Conservation (phyloP, 2,888 invertebrate genomes). For the Heliconius hortense region DNA sequence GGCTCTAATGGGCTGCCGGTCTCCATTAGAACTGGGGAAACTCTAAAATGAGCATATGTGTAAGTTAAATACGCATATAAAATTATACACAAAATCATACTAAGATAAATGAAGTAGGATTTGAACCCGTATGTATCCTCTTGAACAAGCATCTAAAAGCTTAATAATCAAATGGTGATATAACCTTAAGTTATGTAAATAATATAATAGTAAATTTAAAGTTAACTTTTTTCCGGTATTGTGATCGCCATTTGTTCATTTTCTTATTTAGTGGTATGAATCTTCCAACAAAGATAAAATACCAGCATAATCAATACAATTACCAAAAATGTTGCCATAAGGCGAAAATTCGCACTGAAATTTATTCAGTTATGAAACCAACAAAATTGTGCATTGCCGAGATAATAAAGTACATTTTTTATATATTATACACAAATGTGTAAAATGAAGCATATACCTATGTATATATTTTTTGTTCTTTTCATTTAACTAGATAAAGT, state of each 20-base stretch:
- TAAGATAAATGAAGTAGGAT: background rate
- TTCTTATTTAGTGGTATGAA: background rate
- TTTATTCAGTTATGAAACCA: background rate
- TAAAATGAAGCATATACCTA: too few species aligned
- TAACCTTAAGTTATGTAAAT: background rate
- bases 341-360: too few species aligned
- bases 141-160: too few species aligned
- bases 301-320: background rate
- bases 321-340: slow-evolving; percentile 5
- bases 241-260: background rate
- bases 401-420: background rate
- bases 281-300: too few species aligned
- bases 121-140: background rate
- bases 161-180: background rate
- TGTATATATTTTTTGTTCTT: too few species aligned
- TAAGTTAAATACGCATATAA: background rate
- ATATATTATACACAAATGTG: too few species aligned
- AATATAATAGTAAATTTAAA: too few species aligned
- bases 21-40: slow-evolving; percentile 62
- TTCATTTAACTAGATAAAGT: too few species aligned
- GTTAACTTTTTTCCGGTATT: background rate
- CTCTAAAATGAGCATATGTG: slow-evolving; percentile 47
- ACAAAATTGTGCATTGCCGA: background rate
- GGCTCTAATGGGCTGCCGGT: slow-evolving; percentile 68
- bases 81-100: background rate